These are phyloP conservation scores for Poecile montanus DNA, from an alignment of 2,797 vertebrate genomes.

Conservation along the genomic window DNA sequence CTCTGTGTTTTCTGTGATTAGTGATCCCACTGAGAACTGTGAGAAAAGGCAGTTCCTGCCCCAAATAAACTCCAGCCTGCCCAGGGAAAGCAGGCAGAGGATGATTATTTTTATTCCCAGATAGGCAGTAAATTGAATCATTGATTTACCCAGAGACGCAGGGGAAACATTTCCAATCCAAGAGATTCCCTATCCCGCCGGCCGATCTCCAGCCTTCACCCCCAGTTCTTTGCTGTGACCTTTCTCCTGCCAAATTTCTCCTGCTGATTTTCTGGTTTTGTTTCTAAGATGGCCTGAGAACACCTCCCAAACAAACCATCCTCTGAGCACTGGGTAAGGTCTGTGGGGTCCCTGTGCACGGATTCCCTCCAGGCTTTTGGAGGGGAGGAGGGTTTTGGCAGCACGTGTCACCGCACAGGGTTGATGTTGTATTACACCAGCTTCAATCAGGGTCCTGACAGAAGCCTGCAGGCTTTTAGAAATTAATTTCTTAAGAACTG, in stretches of 20 bases:
- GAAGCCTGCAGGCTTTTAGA: background rate
- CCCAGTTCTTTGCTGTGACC: background rate
- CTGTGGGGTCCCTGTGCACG: accelerated
- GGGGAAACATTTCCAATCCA: background rate
- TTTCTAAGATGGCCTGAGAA: background rate
- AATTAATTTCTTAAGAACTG: background rate
- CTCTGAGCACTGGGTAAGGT: background rate
- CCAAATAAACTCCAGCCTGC: background rate
- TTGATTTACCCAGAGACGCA: background rate
- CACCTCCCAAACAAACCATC: background rate
- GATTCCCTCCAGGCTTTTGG: accelerated
- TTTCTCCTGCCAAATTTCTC: background rate
- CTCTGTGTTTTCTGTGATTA: background rate
- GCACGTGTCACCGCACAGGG: accelerated
- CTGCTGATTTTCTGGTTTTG: background rate
- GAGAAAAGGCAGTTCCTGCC: background rate
- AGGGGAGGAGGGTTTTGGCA: background rate
- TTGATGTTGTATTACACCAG: background rate
- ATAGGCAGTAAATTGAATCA: background rate
- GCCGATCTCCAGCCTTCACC: background rate
- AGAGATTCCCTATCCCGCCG: accelerated
- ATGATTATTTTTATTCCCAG: background rate
- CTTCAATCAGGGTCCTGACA: background rate
- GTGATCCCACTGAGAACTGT: background rate
- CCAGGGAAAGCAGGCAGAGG: background rate